Evolutionary conservation across 1,140 invertebrate species (phyloP), one percentile per base, ranked within the genome.

Genomic region (Drosophila funebris): DNA sequence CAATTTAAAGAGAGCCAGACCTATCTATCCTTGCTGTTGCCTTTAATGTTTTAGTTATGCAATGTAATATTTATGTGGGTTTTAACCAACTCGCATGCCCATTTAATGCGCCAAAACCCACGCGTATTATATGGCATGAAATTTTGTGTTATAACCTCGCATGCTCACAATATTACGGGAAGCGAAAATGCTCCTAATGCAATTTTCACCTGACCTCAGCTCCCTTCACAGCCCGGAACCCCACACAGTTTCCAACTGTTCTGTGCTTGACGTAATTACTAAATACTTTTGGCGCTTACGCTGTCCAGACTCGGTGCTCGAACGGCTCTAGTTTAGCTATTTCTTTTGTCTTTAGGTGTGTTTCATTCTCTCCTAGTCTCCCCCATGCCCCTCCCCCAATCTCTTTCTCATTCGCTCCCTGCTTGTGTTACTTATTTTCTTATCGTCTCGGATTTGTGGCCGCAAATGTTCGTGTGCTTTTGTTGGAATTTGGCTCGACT

Each of bases 381-480:
- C 22, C 20, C 16, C 16, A n/a, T 53, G 14, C 52, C 41, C 31
- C 52, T 72, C 31, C 39, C 3, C 14, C 9, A 20, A 3, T 18
- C 8, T 36, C 29, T 22, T 9, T 0, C 20, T 18, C 63, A 37
- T 41, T 58, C 43, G 36, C 24, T 29, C 4, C 22, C 13, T 37
- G 13, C 64, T 31, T 57, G 44, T 83, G 60, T 76, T 88, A 78
- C 83, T 87, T 88, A 88, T 83, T 87, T 88, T 83, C 76, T 88
- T 87, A 88, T 87, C 83, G 83, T 76, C 76, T 88, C 76, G 83
- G 83, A 88, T 88, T 88, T 88, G 82, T 78, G 83, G 78, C 83
- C 82, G 75, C 82, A 85, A 85, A 87, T 82, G 74, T 82, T 87
- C 82, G 82, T 87, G 78, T 52, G 84, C 78, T 87, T 87, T 87